Evolutionary conservation across 2,888 invertebrate species (phyloP).

Genomic region (Eustalomyia histrio): DNA sequence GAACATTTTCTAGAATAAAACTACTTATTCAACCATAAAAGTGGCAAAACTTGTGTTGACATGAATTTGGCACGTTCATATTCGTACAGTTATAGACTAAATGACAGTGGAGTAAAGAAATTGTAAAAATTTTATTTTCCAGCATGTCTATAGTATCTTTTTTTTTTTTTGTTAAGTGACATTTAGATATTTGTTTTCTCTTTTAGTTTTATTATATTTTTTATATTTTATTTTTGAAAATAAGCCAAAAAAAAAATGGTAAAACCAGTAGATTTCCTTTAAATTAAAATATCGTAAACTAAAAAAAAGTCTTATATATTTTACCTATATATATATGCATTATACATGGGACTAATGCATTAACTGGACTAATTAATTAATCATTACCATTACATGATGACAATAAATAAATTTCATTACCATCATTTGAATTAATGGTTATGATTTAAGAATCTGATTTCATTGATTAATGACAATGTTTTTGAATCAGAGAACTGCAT

Average conservation of each 20-base stretch:
- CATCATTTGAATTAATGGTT: too few species aligned
- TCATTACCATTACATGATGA: too few species aligned
- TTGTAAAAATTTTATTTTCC: slow-evolving; percentile 41
- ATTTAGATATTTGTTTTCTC: slow-evolving; percentile 43
- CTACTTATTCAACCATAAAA: slow-evolving; percentile 50
- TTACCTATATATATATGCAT: too few species aligned
- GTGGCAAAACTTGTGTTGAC: slow-evolving; percentile 55
- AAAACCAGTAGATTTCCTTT: slow-evolving; percentile 24
- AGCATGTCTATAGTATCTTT: slow-evolving; percentile 15
- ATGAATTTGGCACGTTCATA: slow-evolving; percentile 46
- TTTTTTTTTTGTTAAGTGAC: slow-evolving; percentile 36
- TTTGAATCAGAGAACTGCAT: too few species aligned
- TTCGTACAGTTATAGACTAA: slow-evolving; percentile 7
- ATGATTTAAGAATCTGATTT: too few species aligned
- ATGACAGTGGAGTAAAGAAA: not conserved
- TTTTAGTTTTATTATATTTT: slow-evolving; percentile 10
- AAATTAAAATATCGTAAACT: not conserved
- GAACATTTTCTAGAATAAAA: not conserved
- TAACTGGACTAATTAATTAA: too few species aligned
- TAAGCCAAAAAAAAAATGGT: slow-evolving; percentile 33
- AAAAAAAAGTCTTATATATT: too few species aligned
- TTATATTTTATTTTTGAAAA: slow-evolving; percentile 27
- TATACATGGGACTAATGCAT: too few species aligned
- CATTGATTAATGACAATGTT: too few species aligned
- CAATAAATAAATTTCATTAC: too few species aligned